A percentile compares a stretch with the other conserved stretches of the same genome.
These are phyloP conservation scores for Pseudomyrmex concolor DNA, from an alignment of 1,140 invertebrate species.

Conservation along the genomic window DNA sequence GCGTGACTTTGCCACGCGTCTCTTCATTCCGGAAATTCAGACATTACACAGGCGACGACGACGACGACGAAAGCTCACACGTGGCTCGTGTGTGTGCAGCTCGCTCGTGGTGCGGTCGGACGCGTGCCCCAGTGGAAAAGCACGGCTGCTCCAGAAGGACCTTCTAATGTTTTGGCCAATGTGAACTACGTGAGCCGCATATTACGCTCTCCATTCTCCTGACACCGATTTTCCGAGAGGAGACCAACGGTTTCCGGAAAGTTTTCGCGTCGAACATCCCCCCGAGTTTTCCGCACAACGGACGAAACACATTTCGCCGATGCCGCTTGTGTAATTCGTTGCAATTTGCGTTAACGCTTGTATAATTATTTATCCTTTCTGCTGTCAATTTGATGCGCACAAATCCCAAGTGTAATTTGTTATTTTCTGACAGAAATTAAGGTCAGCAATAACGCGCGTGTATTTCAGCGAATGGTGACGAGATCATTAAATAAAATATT, in stretches of 20 bases:
- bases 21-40: slow-evolving; percentile 29
- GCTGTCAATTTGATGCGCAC: background rate
- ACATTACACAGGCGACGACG: slow-evolving; percentile 38
- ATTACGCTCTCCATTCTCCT: background rate
- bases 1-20: too few relatives aligned
- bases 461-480: background rate
- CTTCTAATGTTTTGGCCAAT: slow-evolving; percentile 58
- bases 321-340: background rate
- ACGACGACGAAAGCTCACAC: slow-evolving; percentile 12
- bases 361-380: background rate
- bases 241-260: background rate
- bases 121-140: slow-evolving; percentile 9
- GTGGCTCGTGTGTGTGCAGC: background rate
- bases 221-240: background rate
- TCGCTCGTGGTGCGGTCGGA: slow-evolving; percentile 18
- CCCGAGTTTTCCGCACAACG: background rate
- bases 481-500: slow-evolving; percentile 32
- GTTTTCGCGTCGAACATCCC: background rate
- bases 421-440: background rate
- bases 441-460: background rate
- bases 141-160: background rate
- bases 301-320: background rate
- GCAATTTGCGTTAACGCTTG: background rate
- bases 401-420: background rate
- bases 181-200: slow-evolving; percentile 63